These are phyloP conservation scores for Otus sunia DNA, from an alignment of 2,113 vertebrate species.

Conservation along the genomic window DNA sequence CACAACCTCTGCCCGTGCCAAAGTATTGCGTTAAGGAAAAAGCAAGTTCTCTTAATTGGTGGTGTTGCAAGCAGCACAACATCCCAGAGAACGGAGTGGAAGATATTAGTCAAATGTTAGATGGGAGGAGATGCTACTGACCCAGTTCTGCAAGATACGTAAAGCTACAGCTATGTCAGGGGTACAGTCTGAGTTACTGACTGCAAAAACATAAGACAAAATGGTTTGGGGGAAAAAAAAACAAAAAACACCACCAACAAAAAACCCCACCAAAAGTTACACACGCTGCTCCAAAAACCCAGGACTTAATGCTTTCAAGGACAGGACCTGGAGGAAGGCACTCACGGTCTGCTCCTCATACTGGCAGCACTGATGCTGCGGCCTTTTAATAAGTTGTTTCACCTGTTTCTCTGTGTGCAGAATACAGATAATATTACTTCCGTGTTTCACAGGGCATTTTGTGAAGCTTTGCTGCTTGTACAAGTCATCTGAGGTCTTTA, in stretches of 20 bases:
- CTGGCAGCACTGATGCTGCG: neutral
- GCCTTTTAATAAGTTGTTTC: neutral
- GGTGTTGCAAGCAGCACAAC: neutral
- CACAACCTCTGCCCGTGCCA: neutral
- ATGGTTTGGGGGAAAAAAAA: neutral
- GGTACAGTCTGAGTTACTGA: neutral
- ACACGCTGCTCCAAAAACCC: rapidly evolving
- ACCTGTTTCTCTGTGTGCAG: neutral
- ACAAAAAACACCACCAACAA: neutral
- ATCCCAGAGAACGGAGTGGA: neutral
- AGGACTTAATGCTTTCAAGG: neutral
- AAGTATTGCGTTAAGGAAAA: neutral
- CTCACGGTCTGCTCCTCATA: neutral
- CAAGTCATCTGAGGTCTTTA: neutral
- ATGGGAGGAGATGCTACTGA: neutral
- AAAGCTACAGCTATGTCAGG: neutral
- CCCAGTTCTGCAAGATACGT: neutral
- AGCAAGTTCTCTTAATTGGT: neutral
- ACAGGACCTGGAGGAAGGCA: neutral
- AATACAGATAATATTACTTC: neutral
- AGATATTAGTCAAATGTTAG: neutral
- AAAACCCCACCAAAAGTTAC: neutral
- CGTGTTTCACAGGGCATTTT: rapidly evolving
- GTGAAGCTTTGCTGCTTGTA: neutral
- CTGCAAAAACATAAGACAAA: neutral